Percentiles rank a stretch among this genome's conserved stretches.
These are phyloP conservation scores for Prolemur simus DNA, from an alignment of 2,113 vertebrate genomes.

Conservation along the genomic window DNA sequence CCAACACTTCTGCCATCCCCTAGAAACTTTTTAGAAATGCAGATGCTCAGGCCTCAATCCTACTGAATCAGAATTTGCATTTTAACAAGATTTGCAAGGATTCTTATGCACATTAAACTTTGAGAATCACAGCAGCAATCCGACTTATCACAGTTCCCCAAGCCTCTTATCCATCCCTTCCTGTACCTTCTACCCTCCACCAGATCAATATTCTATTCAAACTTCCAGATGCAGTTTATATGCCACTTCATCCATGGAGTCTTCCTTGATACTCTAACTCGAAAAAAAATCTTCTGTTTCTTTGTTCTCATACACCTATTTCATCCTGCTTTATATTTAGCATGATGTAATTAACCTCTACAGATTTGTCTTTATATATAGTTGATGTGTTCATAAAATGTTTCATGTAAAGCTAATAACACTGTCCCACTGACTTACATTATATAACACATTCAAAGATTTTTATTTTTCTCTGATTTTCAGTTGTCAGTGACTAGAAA, in stretches of 20 bases:
- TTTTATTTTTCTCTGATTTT: not conserved
- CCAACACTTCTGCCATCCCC: not conserved
- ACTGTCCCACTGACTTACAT: not conserved
- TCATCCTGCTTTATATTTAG: not conserved
- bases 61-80: not conserved
- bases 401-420: not conserved
- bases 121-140: not conserved
- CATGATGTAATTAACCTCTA: not conserved
- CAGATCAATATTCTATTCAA: not conserved
- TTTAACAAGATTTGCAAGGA: conserved; percentile 8
- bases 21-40: not conserved
- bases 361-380: not conserved
- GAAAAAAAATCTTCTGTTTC: not conserved
- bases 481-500: not conserved
- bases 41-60: not conserved
- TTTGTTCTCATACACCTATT: not conserved
- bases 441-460: not conserved
- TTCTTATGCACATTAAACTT: not conserved
- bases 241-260: not conserved
- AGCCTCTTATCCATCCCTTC: not conserved
- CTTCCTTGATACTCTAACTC: not conserved
- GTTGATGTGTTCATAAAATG: not conserved
- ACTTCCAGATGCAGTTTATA: conserved; percentile 25
- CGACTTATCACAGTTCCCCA: not conserved
- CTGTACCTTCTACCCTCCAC: not conserved